Base-by-base conservation (phyloP, 2,888 invertebrate genomes). In the Embidobia sp. region DNA sequence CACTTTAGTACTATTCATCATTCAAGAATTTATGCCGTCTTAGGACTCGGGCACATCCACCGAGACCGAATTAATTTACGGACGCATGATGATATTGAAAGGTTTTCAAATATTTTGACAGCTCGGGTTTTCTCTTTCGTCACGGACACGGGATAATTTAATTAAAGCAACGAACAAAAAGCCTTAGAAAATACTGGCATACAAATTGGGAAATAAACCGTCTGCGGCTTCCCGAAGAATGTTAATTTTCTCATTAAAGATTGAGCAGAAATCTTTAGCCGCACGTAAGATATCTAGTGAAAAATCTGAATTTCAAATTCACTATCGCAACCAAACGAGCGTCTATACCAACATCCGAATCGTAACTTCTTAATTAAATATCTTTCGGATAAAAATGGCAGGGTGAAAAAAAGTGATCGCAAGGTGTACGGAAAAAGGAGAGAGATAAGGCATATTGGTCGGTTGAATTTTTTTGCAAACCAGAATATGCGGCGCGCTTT, bases 281-380 rank as follows among this genome's bases (percentile, higher is more conserved):
- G 55, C 46, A 46, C 53, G 26, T 53, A 27, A 29, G 18, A 16
- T 10, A 40, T 66, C 35, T 44, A 66, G 31, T 51, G 37, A 64
- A 64, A 66, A 66, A 55, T 66, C 35, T 66, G 44, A 31, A 66
- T 53, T 51, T 66, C 51, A 66, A 66, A 53, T 53, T 64, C 26
- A 4, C 22, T 22, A 22, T 29, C n/a, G n/a, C n/a, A n/a, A n/a
- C 7, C 35, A 61, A 35, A 46, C 26, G 46, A 40, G 49, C 40
- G 48, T 18, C 51, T 48, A 19, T n/a, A n/a, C n/a, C n/a, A n/a
- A n/a, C n/a, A n/a, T 51, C 19, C 22, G 15, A 49, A 10, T 2
- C 16, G 18, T 55, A 53, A 66, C 55, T 66, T 66, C 66, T 66
- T 55, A 53, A 66, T 66, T 66, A 66, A 66, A 51, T 16, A 42